These are phyloP conservation scores for Bufo bufo DNA, from an alignment of 2,113 vertebrate species.

Conservation along the genomic window DNA sequence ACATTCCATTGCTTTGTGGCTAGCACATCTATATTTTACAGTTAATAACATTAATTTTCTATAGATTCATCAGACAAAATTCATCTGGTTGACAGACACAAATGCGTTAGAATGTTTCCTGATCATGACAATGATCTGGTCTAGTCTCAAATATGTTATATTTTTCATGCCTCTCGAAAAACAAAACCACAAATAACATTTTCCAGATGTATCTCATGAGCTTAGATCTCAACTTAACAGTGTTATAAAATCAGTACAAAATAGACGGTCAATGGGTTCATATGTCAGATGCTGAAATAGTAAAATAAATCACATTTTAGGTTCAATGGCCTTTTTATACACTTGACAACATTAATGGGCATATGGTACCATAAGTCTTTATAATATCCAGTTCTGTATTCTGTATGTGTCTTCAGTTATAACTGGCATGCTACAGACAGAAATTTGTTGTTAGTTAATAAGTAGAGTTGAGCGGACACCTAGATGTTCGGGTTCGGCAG, in stretches of 20 bases:
- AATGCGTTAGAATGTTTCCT: background rate
- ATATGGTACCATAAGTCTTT: background rate
- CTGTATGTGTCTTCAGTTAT: background rate
- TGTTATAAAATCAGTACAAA: background rate
- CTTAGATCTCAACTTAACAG: background rate
- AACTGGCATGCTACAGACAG: too few species aligned
- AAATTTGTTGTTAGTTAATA: too few species aligned
- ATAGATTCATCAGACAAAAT: background rate
- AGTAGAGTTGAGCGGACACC: too few species aligned
- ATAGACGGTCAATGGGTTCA: background rate
- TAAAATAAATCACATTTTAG: background rate
- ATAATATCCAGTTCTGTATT: background rate
- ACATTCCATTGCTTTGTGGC: background rate
- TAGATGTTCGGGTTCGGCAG: too few species aligned
- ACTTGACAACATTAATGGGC: background rate
- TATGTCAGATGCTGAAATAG: background rate
- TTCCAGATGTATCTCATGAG: background rate
- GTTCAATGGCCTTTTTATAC: background rate
- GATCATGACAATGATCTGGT: constrained; percentile 1
- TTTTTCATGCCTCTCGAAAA: background rate
- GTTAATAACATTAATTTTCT: background rate
- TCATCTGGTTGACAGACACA: constrained; percentile 31
- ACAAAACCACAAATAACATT: background rate
- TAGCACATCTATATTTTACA: background rate
- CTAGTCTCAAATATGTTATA: background rate